Conservation (phyloP, 1,140 invertebrate genomes). For the Cydia strobilella region DNA sequence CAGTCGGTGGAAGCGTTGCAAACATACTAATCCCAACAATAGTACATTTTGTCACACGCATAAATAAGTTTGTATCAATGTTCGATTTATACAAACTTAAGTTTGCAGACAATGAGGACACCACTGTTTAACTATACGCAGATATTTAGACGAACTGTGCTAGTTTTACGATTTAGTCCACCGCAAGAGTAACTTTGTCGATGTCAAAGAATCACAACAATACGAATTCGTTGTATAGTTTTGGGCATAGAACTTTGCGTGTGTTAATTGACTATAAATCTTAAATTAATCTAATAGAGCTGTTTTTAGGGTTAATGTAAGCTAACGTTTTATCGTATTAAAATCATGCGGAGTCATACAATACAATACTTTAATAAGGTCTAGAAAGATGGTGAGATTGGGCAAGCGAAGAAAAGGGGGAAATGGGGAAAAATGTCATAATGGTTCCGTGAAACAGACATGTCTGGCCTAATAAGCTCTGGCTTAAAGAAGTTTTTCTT, state of each 20-base stretch:
- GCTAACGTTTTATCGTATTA: too few species aligned
- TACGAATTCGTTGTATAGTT: background rate
- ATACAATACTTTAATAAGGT: background rate
- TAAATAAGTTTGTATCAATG: background rate
- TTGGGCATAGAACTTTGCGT: background rate
- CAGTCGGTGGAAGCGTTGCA: background rate
- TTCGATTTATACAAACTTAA: background rate
- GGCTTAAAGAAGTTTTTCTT: too few species aligned
- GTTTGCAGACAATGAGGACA: background rate
- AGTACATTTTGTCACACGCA: background rate
- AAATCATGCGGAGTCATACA: background rate
- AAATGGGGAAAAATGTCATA: too few species aligned
- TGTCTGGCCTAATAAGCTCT: too few species aligned
- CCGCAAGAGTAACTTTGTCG: background rate
- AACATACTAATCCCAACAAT: background rate
- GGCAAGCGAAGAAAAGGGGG: too few species aligned
- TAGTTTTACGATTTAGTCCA: background rate
- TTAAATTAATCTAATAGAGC: background rate
- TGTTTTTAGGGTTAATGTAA: too few species aligned
- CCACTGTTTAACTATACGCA: background rate
- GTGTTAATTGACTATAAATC: background rate
- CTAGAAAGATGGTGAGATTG: too few species aligned
- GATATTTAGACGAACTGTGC: background rate
- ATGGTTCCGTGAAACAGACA: too few species aligned
- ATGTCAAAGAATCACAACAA: slow-evolving; percentile 11